A percentile compares a stretch with the other conserved stretches of the same genome.
Evolutionary conservation across 2,888 invertebrate species (phyloP).

Genomic region (Nycteola revayana): DNA sequence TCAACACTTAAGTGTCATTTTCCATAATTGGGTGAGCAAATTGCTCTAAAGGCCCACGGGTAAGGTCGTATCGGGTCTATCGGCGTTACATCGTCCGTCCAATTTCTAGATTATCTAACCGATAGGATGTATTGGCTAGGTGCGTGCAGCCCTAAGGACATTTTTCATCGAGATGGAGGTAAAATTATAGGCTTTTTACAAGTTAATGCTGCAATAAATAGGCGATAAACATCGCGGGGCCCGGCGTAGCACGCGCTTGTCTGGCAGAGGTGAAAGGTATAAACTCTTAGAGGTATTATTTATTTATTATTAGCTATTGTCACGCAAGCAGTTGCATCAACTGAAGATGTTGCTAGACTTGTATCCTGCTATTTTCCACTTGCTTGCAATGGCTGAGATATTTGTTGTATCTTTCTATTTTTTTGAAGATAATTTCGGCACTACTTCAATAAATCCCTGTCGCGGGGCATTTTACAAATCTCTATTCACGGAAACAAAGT

Average conservation of each 20-base stretch:
- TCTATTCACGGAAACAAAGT: too few species aligned
- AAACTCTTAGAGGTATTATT: conserved; percentile 17
- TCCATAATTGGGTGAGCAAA: conserved; percentile 21
- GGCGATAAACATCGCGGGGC: conserved; percentile 61
- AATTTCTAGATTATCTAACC: conserved; percentile 35
- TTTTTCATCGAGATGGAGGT: conserved; percentile 59
- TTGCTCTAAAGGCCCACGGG: conserved; percentile 11
- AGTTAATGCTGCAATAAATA: conserved; percentile 71
- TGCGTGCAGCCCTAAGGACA: conserved; percentile 54
- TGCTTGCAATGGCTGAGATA: too few species aligned
- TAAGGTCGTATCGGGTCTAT: conserved; percentile 8
- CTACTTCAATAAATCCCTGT: too few species aligned
- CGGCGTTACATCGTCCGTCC: conserved; percentile 23
- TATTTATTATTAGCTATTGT: too few species aligned
- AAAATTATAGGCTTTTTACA: conserved; percentile 74
- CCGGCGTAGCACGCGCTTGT: conserved; percentile 57
- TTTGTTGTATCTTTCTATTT: too few species aligned
- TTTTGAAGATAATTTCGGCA: too few species aligned
- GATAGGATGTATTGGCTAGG: conserved; percentile 33
- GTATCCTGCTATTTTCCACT: too few species aligned
- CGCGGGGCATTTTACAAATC: too few species aligned
- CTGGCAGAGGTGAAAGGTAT: conserved; percentile 31
- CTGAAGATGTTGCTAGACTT: too few species aligned
- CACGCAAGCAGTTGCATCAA: too few species aligned
- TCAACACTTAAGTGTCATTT: conserved; percentile 29